Conservation (phyloP, 2,888 invertebrate genomes). For the Drosophila phalerata region DNA sequence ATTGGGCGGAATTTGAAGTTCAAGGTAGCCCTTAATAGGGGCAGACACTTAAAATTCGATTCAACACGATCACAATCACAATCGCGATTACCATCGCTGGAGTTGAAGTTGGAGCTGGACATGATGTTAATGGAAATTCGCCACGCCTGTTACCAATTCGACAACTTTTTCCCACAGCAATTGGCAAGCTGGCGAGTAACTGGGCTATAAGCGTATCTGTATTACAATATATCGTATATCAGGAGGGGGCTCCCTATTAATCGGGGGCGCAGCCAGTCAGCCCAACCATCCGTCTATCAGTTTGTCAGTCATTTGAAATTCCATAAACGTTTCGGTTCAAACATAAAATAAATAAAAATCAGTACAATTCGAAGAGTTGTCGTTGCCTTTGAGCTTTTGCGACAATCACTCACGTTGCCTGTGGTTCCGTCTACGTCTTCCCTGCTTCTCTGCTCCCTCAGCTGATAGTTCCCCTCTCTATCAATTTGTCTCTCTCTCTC, state of each 20-base stretch:
- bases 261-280: slow-evolving; percentile 63
- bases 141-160: slow-evolving; percentile 54
- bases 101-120: background rate
- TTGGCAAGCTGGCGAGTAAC: slow-evolving; percentile 48
- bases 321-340: slow-evolving; percentile 80
- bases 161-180: slow-evolving; percentile 72
- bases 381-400: slow-evolving; percentile 79
- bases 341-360: slow-evolving; percentile 83
- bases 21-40: slow-evolving; percentile 33
- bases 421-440: slow-evolving; percentile 28
- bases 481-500: background rate
- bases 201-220: slow-evolving; percentile 42
- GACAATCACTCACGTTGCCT: slow-evolving; percentile 78
- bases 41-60: slow-evolving; percentile 62
- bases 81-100: slow-evolving; percentile 36
- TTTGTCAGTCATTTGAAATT: slow-evolving; percentile 66
- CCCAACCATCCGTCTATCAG: slow-evolving; percentile 8
- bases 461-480: background rate
- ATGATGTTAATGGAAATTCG: slow-evolving; percentile 60
- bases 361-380: slow-evolving; percentile 79
- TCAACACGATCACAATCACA: slow-evolving; percentile 39
- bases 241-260: slow-evolving; percentile 39
- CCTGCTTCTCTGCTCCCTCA: background rate
- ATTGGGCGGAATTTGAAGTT: slow-evolving; percentile 43
- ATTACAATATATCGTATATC: slow-evolving; percentile 4